Evolutionary conservation across 2,888 invertebrate species (phyloP).

Genomic region (Hirtodrosophila trivittata): DNA sequence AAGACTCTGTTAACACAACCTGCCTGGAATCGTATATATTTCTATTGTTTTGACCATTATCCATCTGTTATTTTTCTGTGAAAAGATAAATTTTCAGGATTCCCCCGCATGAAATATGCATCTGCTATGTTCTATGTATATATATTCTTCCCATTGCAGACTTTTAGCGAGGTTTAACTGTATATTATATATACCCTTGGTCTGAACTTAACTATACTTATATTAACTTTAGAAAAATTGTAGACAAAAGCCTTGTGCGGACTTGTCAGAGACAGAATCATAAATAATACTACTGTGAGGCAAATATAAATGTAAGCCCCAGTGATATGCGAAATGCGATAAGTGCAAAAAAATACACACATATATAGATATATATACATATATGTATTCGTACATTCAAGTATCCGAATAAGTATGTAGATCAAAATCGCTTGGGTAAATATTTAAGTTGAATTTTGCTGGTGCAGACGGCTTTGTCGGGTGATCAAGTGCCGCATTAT

Average conservation of each 20-base stretch:
- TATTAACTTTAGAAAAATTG: background rate
- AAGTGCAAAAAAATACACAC: conserved; percentile 48
- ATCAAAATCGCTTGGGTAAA: conserved; percentile 45
- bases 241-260: conserved; percentile 40
- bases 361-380: background rate
- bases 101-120: too few relatives aligned
- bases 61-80: too few relatives aligned
- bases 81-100: too few relatives aligned
- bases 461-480: conserved; percentile 21
- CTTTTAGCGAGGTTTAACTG: too few relatives aligned
- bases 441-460: conserved; percentile 42
- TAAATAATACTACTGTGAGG: conserved; percentile 58
- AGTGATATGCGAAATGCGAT: conserved; percentile 58
- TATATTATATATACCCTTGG: too few relatives aligned
- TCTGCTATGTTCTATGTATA: too few relatives aligned
- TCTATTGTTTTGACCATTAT: too few relatives aligned
- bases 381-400: background rate
- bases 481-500: conserved; percentile 15
- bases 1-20: too few relatives aligned
- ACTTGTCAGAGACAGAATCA: conserved; percentile 47
- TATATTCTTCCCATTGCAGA: too few relatives aligned
- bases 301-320: conserved; percentile 53
- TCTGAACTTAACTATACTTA: background rate
- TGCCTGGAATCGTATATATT: too few relatives aligned
- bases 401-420: conserved; percentile 23